Conservation (phyloP, 2,113 vertebrate species). For the Ia io region DNA sequence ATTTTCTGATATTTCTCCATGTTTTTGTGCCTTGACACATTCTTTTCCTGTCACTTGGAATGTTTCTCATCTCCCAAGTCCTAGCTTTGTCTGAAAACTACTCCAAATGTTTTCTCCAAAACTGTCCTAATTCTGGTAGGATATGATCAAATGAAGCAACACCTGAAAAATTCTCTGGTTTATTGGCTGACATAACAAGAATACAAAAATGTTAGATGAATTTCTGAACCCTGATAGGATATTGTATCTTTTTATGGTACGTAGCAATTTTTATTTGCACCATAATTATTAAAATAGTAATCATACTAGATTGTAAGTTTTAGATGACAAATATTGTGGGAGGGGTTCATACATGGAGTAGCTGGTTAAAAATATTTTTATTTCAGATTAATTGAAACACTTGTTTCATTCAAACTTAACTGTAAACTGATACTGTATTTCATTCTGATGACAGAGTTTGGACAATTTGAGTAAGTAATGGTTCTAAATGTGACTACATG, state of each 20-base stretch:
- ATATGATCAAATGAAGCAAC: background rate
- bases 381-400: background rate
- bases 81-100: constrained; percentile 21
- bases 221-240: background rate
- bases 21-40: background rate
- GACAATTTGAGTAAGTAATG: background rate
- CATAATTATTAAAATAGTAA: background rate
- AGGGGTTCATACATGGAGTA: background rate
- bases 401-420: background rate
- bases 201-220: background rate
- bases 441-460: background rate
- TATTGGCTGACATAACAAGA: background rate
- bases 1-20: background rate
- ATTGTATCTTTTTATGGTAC: background rate
- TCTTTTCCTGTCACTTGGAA: background rate
- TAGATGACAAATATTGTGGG: background rate
- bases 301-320: background rate
- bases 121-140: background rate
- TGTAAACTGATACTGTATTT: background rate
- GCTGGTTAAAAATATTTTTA: background rate
- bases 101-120: background rate
- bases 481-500: background rate
- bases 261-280: background rate
- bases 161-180: background rate
- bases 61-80: background rate